Conservation (phyloP, 2,113 vertebrate species). For the Condylura cristata region DNA sequence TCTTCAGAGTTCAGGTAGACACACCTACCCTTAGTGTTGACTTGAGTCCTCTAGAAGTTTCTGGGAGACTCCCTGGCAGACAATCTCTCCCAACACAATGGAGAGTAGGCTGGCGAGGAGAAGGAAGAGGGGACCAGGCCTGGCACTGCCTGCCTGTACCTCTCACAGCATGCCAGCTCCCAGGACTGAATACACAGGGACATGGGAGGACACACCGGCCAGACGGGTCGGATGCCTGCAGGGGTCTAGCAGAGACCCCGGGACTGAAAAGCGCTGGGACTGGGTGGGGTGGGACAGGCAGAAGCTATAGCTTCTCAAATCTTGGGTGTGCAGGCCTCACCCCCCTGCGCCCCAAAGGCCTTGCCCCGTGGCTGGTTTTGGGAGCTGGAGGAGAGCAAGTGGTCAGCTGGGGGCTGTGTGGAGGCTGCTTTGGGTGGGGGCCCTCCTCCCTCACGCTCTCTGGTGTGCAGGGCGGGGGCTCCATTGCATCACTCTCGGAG, state of each 20-base stretch:
- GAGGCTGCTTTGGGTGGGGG: conserved; percentile 62
- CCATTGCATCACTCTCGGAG: conserved; percentile 80
- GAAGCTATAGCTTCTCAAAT: neutral
- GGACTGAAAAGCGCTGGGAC: neutral
- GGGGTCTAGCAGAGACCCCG: neutral
- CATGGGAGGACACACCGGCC: neutral
- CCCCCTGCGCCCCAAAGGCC: neutral
- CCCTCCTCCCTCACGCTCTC: conserved; percentile 71
- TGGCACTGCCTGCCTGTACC: neutral
- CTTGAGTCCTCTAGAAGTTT: conserved; percentile 2
- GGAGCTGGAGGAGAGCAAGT: neutral
- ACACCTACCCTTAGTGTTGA: neutral
- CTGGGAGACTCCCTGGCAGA: neutral
- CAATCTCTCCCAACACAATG: neutral
- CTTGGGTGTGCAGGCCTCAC: neutral
- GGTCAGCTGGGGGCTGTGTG: neutral
- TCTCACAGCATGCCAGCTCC: neutral
- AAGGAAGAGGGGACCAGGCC: neutral
- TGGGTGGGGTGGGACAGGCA: neutral
- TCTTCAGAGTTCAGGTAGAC: neutral
- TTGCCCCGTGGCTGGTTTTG: neutral
- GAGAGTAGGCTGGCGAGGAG: neutral
- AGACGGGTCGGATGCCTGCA: neutral
- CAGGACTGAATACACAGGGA: neutral
- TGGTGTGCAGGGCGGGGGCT: conserved; percentile 79